Percentiles rank a stretch among this genome's conserved stretches.
Conservation (phyloP, 2,797 vertebrate genomes). For the Prionace glauca region DNA sequence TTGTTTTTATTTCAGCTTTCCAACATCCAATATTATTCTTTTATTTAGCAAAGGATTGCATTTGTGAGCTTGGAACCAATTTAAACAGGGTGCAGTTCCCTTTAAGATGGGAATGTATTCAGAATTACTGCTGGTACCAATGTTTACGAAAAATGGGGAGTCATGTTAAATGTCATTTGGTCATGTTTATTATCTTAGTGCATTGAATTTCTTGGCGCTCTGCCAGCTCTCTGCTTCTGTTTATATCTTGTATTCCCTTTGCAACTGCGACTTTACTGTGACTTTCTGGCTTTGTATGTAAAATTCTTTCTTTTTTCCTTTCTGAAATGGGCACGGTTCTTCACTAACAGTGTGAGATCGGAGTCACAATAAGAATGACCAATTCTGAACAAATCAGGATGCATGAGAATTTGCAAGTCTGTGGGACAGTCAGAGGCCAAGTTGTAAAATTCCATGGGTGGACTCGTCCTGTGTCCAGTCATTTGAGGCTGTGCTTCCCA, state of each 20-base stretch:
- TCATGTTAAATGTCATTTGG: slow-evolving; percentile 35
- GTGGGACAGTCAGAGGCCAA: neutral
- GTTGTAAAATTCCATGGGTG: slow-evolving; percentile 13
- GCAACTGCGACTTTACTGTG: neutral
- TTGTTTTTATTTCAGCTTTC: neutral
- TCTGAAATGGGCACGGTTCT: neutral
- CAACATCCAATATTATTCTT: neutral
- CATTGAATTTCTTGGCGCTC: slow-evolving; percentile 29
- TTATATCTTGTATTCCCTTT: slow-evolving; percentile 24
- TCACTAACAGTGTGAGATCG: neutral
- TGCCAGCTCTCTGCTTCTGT: slow-evolving; percentile 34
- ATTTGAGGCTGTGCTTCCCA: neutral
- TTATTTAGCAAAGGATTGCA: neutral
- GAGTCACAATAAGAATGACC: neutral
- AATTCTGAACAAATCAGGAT: neutral
- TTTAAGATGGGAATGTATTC: slow-evolving; percentile 1
- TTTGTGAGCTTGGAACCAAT: neutral
- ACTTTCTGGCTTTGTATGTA: neutral
- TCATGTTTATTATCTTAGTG: slow-evolving; percentile 36
- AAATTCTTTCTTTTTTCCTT: slow-evolving; percentile 14
- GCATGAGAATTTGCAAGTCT: neutral
- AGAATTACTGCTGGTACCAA: neutral
- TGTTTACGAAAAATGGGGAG: slow-evolving; percentile 32
- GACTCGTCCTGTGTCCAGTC: neutral
- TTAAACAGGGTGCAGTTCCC: neutral